Base-by-base conservation (phyloP, 2,113 vertebrate species). In the Lonchura striata region DNA sequence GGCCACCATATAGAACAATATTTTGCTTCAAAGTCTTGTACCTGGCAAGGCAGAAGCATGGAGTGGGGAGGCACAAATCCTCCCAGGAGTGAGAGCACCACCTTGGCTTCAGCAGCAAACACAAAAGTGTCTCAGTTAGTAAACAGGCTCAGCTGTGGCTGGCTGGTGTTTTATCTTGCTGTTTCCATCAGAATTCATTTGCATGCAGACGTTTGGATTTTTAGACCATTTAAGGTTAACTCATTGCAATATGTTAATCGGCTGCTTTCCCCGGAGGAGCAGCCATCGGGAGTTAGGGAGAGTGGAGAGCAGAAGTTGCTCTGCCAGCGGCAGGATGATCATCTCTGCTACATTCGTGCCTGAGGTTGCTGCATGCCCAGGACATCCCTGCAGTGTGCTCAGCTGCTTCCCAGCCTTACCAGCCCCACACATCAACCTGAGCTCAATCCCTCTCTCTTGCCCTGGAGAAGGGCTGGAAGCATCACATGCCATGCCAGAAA, bases 161-260 rank as follows among this genome's bases (percentile, higher is more conserved):
- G 57, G 60, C 78, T 2, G 35, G 10, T 59, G 60, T 37, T 87
- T 85, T 66, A 47, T 87, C 90, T 94, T 2, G 1, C 52, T 78
- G 76, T n/a, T 84, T 63, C 72, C 86, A 89, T 79, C 81, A 71
- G 86, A 79, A 74, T 56, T 78, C 16, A 71, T 94, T 91, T 94
- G 44, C 91, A 72, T 69, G 69, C 80, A 85, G 86, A 39, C 31
- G 18, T 92, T 94, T 84, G 86, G 69, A 64, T 75, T 86, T 91
- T 92, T 78, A 94, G 86, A 94, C 94, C 86, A 87, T 92, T 95
- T 95, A 95, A 95, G 94, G 94, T 94, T 88, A 97, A 82, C 78
- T 95, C 69, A 24, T 79, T 94, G 94, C 92, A 84, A 71, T 81
- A 86, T 64, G 79, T 84, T 92, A 94, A 94, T 86, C 3, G 2